A percentile compares a stretch with the other conserved stretches of the same genome.
Evolutionary conservation across 2,888 invertebrate species (phyloP).

Genomic region (Barypeithes pellucidus): DNA sequence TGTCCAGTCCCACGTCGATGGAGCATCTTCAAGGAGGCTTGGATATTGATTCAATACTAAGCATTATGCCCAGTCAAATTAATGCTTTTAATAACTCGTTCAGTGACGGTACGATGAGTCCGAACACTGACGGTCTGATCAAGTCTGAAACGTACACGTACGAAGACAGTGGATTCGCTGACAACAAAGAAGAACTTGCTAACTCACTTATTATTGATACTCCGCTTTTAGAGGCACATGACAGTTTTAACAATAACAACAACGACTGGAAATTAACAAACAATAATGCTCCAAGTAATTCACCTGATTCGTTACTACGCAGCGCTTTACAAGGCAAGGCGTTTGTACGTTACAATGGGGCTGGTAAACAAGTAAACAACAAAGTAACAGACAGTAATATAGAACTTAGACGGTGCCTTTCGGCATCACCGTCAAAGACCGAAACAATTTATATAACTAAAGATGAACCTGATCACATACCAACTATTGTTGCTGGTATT

Average conservation of each 20-base stretch:
- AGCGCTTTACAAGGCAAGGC: slow-evolving; percentile 89
- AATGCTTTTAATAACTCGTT: slow-evolving; percentile 77
- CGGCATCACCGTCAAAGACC: slow-evolving; percentile 70
- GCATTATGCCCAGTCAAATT: slow-evolving; percentile 78
- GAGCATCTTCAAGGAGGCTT: slow-evolving; percentile 76
- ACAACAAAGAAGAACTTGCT: slow-evolving; percentile 75
- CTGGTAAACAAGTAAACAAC: slow-evolving; percentile 55
- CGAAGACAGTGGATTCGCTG: slow-evolving; percentile 85
- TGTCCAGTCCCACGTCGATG: slow-evolving; percentile 76
- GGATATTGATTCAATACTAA: slow-evolving; percentile 87
- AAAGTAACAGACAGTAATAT: slow-evolving; percentile 65
- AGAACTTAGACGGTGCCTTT: slow-evolving; percentile 75
- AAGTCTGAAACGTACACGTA: slow-evolving; percentile 84
- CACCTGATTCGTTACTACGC: slow-evolving; percentile 83
- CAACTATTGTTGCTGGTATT: slow-evolving; percentile 68
- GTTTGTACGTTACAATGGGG: slow-evolving; percentile 69
- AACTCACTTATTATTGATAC: slow-evolving; percentile 71
- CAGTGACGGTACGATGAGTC: slow-evolving; percentile 73
- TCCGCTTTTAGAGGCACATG: slow-evolving; percentile 74
- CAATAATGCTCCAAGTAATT: slow-evolving; percentile 69
- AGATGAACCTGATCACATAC: slow-evolving; percentile 66
- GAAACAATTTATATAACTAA: slow-evolving; percentile 69
- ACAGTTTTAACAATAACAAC: slow-evolving; percentile 82
- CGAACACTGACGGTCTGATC: slow-evolving; percentile 76
- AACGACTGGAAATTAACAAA: slow-evolving; percentile 86